These are phyloP conservation scores for Resseliella maxima DNA, from an alignment of 2,888 invertebrate genomes.

Conservation along the genomic window DNA sequence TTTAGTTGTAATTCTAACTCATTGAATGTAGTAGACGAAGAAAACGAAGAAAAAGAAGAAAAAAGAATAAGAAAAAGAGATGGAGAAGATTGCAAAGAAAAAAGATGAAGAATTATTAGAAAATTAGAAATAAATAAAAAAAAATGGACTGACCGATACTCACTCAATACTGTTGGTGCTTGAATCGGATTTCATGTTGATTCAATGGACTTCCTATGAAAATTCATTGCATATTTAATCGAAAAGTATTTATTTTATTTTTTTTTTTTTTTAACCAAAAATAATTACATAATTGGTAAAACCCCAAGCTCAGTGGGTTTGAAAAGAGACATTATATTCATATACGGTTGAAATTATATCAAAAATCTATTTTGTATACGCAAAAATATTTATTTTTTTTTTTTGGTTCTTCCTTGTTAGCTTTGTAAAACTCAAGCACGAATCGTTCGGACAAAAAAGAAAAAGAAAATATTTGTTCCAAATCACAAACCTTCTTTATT, in stretches of 20 bases:
- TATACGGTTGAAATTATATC: too few relatives aligned
- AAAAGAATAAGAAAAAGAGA: too few relatives aligned
- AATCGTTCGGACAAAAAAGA: neutral
- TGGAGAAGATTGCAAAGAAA: too few relatives aligned
- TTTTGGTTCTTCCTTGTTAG: neutral
- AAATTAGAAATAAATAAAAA: too few relatives aligned
- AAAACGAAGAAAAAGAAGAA: too few relatives aligned
- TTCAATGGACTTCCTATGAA: slow-evolving; percentile 16
- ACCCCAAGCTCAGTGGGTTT: too few relatives aligned
- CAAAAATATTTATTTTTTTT: neutral
- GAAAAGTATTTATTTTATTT: neutral
- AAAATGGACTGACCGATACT: neutral
- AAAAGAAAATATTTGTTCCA: too few relatives aligned
- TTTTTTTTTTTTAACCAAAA: neutral
- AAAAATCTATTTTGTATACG: neutral
- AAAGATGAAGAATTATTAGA: too few relatives aligned
- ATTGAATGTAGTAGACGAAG: neutral
- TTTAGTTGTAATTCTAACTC: neutral
- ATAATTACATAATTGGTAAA: too few relatives aligned
- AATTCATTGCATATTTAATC: neutral
- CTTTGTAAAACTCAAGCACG: neutral
- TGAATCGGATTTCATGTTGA: neutral
- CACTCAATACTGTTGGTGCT: neutral
- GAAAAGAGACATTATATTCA: too few relatives aligned
- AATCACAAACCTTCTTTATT: neutral